phyloP scores from a whole-genome alignment of 1,140 invertebrate genomes.

The Pemphigus obesinymphae region DNA sequence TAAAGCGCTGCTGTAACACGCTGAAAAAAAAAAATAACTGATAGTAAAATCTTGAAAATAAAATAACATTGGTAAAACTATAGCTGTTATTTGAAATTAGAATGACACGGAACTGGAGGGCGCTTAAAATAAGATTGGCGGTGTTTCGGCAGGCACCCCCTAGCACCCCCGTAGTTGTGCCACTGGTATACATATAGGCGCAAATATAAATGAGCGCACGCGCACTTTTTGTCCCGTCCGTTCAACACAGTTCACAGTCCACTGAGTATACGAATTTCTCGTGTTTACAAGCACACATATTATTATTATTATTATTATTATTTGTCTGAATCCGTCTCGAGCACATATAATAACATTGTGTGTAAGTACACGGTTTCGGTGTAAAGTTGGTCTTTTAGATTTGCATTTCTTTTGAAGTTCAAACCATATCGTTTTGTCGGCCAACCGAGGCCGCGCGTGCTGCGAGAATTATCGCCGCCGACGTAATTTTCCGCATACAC shows the following conservation, averaged over 20 bases:
- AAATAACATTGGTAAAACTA: no score
- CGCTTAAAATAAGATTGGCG: no score
- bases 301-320: background rate
- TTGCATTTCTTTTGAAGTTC: background rate
- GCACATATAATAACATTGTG: no score
- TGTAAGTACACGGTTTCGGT: no score
- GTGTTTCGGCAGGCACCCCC: no score
- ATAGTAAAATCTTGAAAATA: no score
- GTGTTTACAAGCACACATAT: background rate
- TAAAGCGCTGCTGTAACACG: no score
- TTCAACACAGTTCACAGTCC: background rate
- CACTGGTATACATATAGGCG: no score
- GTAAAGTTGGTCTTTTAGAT: background rate
- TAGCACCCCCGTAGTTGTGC: no score
- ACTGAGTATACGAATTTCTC: background rate
- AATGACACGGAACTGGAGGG: no score
- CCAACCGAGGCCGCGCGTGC: background rate
- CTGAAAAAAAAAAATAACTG: no score
- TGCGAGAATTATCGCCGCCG: background rate
- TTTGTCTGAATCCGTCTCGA: background rate
- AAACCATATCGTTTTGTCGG: background rate
- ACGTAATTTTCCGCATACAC: background rate
- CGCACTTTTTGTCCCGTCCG: background rate
- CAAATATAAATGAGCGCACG: background rate
- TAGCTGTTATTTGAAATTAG: no score